phyloP scores from a whole-genome alignment of 2,888 invertebrate genomes.

The Drosophila meridiana region DNA sequence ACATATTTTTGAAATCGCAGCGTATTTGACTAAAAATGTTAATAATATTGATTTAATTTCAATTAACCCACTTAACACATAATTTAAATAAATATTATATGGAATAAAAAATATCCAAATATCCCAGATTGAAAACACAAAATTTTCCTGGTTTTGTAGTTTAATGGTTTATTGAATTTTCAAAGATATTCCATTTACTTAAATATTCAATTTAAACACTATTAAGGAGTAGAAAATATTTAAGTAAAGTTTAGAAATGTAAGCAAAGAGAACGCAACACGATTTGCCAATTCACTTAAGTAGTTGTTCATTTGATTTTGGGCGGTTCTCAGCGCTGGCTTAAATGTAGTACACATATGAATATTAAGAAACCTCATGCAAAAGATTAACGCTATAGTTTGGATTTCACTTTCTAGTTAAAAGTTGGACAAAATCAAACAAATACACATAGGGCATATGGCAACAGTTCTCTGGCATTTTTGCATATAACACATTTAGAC shows the following conservation, averaged over 20 bases:
- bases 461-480: slow-evolving; percentile 44
- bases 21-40: neutral
- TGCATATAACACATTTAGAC: slow-evolving; percentile 27
- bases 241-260: slow-evolving; percentile 29
- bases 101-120: neutral
- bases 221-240: slow-evolving; percentile 30
- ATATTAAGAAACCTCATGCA: slow-evolving; percentile 66
- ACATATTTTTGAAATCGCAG: neutral
- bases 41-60: neutral
- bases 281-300: slow-evolving; percentile 16
- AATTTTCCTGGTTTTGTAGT: neutral
- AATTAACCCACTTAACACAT: neutral
- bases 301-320: slow-evolving; percentile 17
- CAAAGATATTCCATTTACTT: slow-evolving; percentile 36
- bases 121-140: slow-evolving; percentile 4
- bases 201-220: slow-evolving; percentile 28
- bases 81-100: neutral
- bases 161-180: slow-evolving; percentile 37
- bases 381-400: slow-evolving; percentile 38
- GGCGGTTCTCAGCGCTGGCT: slow-evolving; percentile 37
- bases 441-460: slow-evolving; percentile 48
- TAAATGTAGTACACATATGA: slow-evolving; percentile 22
- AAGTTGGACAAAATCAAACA: slow-evolving; percentile 54
- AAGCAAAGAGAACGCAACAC: slow-evolving; percentile 46
- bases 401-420: slow-evolving; percentile 46